phyloP scores from a whole-genome alignment of 2,113 vertebrate genomes.

The Chloebia gouldiae region DNA sequence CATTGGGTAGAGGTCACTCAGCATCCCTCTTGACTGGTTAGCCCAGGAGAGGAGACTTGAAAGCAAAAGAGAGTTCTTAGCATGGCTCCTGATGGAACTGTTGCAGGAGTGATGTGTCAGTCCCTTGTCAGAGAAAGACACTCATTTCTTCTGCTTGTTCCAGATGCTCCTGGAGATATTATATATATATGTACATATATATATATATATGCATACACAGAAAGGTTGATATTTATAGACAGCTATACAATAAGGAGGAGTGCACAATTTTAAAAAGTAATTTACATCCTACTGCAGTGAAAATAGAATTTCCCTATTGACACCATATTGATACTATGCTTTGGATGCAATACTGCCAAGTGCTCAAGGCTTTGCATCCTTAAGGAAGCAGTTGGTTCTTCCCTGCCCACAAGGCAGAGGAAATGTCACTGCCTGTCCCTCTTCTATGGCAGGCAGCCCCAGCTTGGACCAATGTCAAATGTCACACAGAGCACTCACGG shows the following conservation, averaged over 20 bases:
- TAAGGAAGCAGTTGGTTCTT: not conserved
- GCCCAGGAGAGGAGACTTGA: accelerated
- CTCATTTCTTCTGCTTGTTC: not conserved
- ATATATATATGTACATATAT: no score
- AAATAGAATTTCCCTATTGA: not conserved
- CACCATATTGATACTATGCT: accelerated
- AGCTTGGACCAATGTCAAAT: not conserved
- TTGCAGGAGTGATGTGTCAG: not conserved
- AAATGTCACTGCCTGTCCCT: not conserved
- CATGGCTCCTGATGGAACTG: not conserved
- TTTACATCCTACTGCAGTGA: not conserved
- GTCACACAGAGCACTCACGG: accelerated
- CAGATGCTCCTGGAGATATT: not conserved
- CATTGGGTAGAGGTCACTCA: accelerated
- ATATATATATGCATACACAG: no score
- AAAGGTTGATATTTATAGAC: not conserved
- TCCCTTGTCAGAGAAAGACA: not conserved
- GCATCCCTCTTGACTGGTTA: not conserved
- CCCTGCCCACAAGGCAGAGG: not conserved
- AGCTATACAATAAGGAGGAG: not conserved
- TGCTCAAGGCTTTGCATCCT: not conserved
- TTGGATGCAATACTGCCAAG: not conserved
- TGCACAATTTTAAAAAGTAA: not conserved
- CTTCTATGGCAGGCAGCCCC: not conserved
- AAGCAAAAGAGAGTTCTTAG: not conserved